These are phyloP conservation scores for Hypselothyrea guttata DNA, from an alignment of 2,888 invertebrate species.

Conservation along the genomic window DNA sequence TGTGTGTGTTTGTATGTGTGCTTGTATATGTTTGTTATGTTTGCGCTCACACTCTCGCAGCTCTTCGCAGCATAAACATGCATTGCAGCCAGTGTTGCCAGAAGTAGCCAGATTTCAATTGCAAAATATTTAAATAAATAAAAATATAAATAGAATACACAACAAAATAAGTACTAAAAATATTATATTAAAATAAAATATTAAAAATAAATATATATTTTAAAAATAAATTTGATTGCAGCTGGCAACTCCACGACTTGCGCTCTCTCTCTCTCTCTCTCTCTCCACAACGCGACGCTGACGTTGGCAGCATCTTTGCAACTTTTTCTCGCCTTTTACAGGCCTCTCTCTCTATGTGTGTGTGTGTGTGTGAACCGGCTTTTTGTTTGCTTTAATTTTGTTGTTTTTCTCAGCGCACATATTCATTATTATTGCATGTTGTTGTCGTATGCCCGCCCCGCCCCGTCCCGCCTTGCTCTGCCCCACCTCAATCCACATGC, in stretches of 20 bases:
- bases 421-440: slow-evolving; percentile 38
- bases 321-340: slow-evolving; percentile 48
- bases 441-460: slow-evolving; percentile 1
- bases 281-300: slow-evolving; percentile 12
- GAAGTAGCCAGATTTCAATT: no score
- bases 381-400: slow-evolving; percentile 72
- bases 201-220: no score
- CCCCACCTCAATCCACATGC: no score
- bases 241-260: neutral
- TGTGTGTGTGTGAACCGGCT: slow-evolving; percentile 64
- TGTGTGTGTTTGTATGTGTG: slow-evolving; percentile 22
- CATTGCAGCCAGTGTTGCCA: no score
- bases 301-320: slow-evolving; percentile 48
- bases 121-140: no score
- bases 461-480: slow-evolving; percentile 2
- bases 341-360: slow-evolving; percentile 3
- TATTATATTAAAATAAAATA: no score
- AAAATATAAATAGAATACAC: no score
- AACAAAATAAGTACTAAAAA: no score
- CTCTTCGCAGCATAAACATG: no score
- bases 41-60: slow-evolving; percentile 27
- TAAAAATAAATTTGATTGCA: no score
- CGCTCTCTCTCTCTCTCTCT: slow-evolving; percentile 8
- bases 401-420: slow-evolving; percentile 44
- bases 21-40: slow-evolving; percentile 55